These are phyloP conservation scores for Serilophus lunatus DNA, from an alignment of 2,113 vertebrate species.

Conservation along the genomic window DNA sequence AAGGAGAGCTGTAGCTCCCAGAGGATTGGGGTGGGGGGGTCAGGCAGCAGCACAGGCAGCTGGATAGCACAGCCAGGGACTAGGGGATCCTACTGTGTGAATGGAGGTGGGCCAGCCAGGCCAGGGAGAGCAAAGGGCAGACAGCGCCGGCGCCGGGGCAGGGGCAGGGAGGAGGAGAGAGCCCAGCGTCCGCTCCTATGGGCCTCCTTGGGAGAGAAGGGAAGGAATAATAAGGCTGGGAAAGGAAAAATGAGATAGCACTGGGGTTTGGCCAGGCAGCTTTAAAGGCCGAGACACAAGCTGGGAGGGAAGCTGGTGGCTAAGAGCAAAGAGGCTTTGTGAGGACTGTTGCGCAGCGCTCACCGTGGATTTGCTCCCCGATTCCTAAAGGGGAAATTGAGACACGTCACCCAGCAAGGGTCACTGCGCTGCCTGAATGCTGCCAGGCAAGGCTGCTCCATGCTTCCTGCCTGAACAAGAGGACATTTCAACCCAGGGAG, in stretches of 20 bases:
- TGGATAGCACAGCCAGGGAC: not conserved
- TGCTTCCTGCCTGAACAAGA: not conserved
- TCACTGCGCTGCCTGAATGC: not conserved
- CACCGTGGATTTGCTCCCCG: not conserved
- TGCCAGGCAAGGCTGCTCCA: not conserved
- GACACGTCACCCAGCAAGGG: not conserved
- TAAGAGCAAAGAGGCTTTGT: not conserved
- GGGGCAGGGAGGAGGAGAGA: not conserved
- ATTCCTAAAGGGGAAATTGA: not conserved
- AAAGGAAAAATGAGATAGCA: not conserved
- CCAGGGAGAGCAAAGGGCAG: slow-evolving; percentile 32
- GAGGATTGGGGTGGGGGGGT: no score
- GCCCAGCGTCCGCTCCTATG: rapidly evolving
- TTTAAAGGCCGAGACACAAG: not conserved
- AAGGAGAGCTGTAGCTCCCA: not conserved
- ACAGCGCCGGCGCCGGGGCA: not conserved
- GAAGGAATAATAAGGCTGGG: not conserved
- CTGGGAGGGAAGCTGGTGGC: not conserved
- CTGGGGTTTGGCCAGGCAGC: not conserved
- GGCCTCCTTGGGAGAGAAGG: not conserved
- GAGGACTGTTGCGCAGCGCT: rapidly evolving
- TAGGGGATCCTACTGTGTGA: rapidly evolving
- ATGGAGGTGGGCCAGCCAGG: rapidly evolving
- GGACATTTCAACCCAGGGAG: not conserved
- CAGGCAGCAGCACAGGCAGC: not conserved